A percentile compares a stretch with the other conserved stretches of the same genome.
phyloP scores from a whole-genome alignment of 1,140 invertebrate genomes.

The Amphibalanus amphitrite region DNA sequence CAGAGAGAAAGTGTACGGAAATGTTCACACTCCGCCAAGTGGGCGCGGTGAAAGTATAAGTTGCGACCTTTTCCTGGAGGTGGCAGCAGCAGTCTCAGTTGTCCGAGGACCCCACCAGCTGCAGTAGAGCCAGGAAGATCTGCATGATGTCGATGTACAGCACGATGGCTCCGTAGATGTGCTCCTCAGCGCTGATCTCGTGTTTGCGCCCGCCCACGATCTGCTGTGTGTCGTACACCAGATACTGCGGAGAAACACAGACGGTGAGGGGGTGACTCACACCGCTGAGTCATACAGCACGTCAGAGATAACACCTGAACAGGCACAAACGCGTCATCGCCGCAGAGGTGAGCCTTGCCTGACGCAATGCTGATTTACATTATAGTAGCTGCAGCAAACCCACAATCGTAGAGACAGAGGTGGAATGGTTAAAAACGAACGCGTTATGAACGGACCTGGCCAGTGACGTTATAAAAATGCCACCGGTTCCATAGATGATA shows the following conservation, averaged over 20 bases:
- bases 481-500: too few relatives aligned
- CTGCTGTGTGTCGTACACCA: slow-evolving; percentile 47
- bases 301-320: slow-evolving; percentile 6
- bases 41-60: neutral
- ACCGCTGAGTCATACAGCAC: neutral
- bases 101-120: slow-evolving; percentile 26
- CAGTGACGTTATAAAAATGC: too few relatives aligned
- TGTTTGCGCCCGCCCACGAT: slow-evolving; percentile 44
- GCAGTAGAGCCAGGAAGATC: slow-evolving; percentile 43
- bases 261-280: too few relatives aligned
- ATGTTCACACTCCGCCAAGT: neutral
- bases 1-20: neutral
- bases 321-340: slow-evolving; percentile 12
- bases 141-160: slow-evolving; percentile 44
- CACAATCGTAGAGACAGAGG: too few relatives aligned
- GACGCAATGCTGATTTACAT: slow-evolving; percentile 9
- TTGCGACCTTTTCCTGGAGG: slow-evolving; percentile 8
- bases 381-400: too few relatives aligned
- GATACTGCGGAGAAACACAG: slow-evolving; percentile 31
- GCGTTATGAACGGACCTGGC: too few relatives aligned
- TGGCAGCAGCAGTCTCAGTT: neutral
- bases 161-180: slow-evolving; percentile 40
- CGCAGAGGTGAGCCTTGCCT: too few relatives aligned
- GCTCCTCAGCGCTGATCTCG: slow-evolving; percentile 43
- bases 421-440: too few relatives aligned